phyloP scores from a whole-genome alignment of 92 coral and sea anemone species.

The Paragorgia papillata region DNA sequence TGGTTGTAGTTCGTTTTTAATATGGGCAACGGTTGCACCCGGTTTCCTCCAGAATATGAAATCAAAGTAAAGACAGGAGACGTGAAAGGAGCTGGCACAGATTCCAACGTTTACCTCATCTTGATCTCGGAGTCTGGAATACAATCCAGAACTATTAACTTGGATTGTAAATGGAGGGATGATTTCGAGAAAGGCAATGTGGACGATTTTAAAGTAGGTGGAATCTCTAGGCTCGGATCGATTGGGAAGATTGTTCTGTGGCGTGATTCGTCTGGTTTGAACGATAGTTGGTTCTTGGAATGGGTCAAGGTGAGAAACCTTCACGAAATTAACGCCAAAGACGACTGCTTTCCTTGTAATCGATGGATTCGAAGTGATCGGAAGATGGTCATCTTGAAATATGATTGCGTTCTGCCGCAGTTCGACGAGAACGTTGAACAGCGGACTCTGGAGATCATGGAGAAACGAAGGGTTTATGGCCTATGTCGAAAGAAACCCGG shows the following conservation, averaged over 20 bases:
- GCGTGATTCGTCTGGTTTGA: slow-evolving; percentile 90
- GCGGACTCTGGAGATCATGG: slow-evolving; percentile 75
- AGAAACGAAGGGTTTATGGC: slow-evolving; percentile 72
- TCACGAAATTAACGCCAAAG: slow-evolving; percentile 38
- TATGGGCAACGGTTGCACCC: slow-evolving; percentile 88
- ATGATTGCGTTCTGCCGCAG: slow-evolving; percentile 91
- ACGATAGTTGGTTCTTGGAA: slow-evolving; percentile 93
- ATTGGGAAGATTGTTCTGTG: slow-evolving; percentile 63
- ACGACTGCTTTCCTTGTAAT: slow-evolving; percentile 83
- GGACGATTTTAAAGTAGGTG: slow-evolving; percentile 81
- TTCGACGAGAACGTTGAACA: slow-evolving; percentile 82
- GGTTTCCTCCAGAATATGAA: slow-evolving; percentile 91
- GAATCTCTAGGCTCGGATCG: slow-evolving; percentile 73
- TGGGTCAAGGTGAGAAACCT: slow-evolving; percentile 84
- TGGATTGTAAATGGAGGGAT: slow-evolving; percentile 93
- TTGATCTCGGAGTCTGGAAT: slow-evolving; percentile 72
- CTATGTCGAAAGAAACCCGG: slow-evolving; percentile 90
- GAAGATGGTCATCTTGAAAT: slow-evolving; percentile 69
- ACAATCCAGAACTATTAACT: slow-evolving; percentile 75
- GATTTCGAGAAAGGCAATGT: slow-evolving; percentile 98
- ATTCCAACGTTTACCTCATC: slow-evolving; percentile 88
- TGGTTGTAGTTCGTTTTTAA: too few relatives aligned
- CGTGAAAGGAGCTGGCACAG: slow-evolving; percentile 97
- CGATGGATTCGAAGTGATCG: slow-evolving; percentile 93
- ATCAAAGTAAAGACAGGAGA: slow-evolving; percentile 96